Percentiles rank a stretch among this genome's conserved stretches.
These are phyloP conservation scores for Euzophera pinguis DNA, from an alignment of 2,888 invertebrate genomes.

Conservation along the genomic window DNA sequence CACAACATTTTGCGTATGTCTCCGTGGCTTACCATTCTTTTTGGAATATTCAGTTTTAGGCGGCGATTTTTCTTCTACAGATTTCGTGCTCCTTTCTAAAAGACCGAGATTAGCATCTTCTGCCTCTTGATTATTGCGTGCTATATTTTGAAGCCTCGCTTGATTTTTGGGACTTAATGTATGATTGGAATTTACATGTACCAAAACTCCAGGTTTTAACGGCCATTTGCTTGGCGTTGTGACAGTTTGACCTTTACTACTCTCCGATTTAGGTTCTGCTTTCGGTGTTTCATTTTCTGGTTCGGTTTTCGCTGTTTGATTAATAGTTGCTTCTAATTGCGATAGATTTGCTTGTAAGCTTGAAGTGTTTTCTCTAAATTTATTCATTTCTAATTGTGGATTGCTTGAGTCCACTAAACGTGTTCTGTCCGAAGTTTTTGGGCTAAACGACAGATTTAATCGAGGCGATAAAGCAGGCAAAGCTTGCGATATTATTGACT, in stretches of 20 bases:
- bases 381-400: constrained; percentile 59
- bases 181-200: constrained; percentile 92
- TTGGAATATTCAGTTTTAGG: constrained; percentile 58
- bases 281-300: constrained; percentile 43
- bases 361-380: constrained; percentile 45
- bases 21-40: constrained; percentile 58
- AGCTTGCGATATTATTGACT: constrained; percentile 78
- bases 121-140: constrained; percentile 33
- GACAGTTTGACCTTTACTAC: constrained; percentile 49
- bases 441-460: constrained; percentile 64
- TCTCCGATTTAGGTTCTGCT: constrained; percentile 42
- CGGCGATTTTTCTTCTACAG: constrained; percentile 34
- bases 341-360: constrained; percentile 49
- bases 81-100: constrained; percentile 57
- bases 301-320: constrained; percentile 32
- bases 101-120: constrained; percentile 58
- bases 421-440: constrained; percentile 69
- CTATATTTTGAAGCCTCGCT: constrained; percentile 49
- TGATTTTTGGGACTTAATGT: constrained; percentile 81
- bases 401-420: constrained; percentile 60
- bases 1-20: constrained; percentile 52
- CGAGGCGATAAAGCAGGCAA: constrained; percentile 72
- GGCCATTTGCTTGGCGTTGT: constrained; percentile 88
- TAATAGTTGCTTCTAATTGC: constrained; percentile 50
- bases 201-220: constrained; percentile 91